These are phyloP conservation scores for Triops cancriformis DNA, from an alignment of 1,140 invertebrate species.

Conservation along the genomic window DNA sequence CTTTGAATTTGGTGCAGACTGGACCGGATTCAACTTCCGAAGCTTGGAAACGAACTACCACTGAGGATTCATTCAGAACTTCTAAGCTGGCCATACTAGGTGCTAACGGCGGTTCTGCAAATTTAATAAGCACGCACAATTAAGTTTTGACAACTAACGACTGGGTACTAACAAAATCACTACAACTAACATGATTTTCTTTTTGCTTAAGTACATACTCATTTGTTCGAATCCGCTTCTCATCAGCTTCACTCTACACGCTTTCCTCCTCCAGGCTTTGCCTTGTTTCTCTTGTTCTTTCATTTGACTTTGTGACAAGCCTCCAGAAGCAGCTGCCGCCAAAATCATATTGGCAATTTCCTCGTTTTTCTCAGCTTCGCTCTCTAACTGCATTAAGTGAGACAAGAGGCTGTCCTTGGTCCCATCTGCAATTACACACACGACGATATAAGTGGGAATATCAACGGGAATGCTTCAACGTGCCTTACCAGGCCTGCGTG, in stretches of 20 bases:
- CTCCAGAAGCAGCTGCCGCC: conserved; percentile 33
- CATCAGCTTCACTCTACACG: conserved; percentile 44
- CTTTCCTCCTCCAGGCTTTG: conserved; percentile 44
- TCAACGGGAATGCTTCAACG: conserved; percentile 12
- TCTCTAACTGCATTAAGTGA: conserved; percentile 61
- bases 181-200: not conserved
- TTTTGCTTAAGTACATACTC: conserved; percentile 37
- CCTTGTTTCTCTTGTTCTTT: conserved; percentile 45
- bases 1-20: conserved; percentile 49
- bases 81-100: conserved; percentile 33
- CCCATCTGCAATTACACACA: conserved; percentile 35
- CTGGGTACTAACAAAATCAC: no score
- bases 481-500: not conserved
- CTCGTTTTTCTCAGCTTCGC: conserved; percentile 60
- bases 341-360: conserved; percentile 31
- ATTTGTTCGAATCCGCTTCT: conserved; percentile 45
- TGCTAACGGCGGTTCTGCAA: conserved; percentile 28
- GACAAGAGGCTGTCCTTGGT: conserved; percentile 55
- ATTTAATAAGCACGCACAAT: not conserved
- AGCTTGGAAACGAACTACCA: conserved; percentile 38
- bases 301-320: conserved; percentile 30
- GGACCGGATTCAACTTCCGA: conserved; percentile 49
- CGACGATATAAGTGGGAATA: conserved; percentile 15
- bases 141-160: not conserved
- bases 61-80: conserved; percentile 33